Conservation (phyloP, 2,113 vertebrate genomes). For the Alouatta palliata region DNA sequence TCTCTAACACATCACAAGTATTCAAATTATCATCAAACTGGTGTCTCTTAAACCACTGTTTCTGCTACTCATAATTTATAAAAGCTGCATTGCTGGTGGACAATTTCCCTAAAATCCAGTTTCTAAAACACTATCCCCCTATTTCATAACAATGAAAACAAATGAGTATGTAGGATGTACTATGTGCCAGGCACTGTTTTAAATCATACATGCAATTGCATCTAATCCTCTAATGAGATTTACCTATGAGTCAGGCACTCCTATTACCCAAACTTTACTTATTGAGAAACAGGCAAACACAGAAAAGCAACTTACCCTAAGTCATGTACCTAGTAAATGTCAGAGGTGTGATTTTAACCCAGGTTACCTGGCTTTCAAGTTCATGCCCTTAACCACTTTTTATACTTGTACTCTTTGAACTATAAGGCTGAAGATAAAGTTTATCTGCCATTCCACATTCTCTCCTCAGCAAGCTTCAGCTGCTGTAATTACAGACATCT, state of each 20-base stretch:
- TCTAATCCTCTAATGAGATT: neutral
- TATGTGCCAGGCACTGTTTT: neutral
- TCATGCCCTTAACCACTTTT: neutral
- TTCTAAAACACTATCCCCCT: neutral
- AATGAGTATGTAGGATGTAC: neutral
- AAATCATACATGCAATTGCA: neutral
- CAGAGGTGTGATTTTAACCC: neutral
- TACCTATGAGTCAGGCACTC: neutral
- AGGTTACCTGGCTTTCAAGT: neutral
- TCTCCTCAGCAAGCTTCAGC: neutral
- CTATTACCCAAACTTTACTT: neutral
- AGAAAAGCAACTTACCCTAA: constrained; percentile 12
- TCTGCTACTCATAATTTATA: neutral
- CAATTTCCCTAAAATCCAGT: neutral
- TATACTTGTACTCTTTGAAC: neutral
- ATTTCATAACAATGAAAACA: neutral
- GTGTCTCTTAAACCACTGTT: neutral
- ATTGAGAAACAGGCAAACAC: neutral
- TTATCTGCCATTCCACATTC: neutral
- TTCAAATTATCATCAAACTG: neutral
- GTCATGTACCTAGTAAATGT: neutral
- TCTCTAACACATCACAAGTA: neutral
- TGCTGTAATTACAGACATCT: neutral
- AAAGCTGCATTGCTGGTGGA: neutral
- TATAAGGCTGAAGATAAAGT: neutral